Evolutionary conservation across 2,888 invertebrate species (phyloP).

Genomic region (Mythimna pallens): DNA sequence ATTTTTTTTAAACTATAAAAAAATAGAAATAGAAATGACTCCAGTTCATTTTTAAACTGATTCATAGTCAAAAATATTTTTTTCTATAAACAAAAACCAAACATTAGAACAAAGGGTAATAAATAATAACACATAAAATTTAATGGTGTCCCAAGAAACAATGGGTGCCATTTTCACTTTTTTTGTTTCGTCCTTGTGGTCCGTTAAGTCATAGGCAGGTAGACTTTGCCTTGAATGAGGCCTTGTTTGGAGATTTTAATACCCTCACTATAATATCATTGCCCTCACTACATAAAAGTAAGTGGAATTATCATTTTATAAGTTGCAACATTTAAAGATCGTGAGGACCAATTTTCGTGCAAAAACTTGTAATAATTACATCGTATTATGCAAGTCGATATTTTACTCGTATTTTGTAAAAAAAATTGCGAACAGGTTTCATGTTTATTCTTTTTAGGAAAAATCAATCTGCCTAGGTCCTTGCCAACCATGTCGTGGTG

Average conservation of each 20-base stretch:
- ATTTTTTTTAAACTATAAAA: no score
- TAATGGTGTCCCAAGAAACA: conserved; percentile 80
- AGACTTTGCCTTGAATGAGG: conserved; percentile 70
- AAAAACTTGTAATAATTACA: conserved; percentile 43
- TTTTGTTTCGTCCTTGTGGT: conserved; percentile 74
- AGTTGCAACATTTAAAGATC: conserved; percentile 57
- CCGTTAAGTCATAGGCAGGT: conserved; percentile 80
- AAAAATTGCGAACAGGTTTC: background rate
- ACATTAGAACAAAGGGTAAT: conserved; percentile 77
- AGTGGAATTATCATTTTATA: conserved; percentile 55
- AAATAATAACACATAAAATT: conserved; percentile 76
- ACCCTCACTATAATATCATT: conserved; percentile 44
- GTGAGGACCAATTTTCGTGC: conserved; percentile 52
- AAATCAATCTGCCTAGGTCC: background rate
- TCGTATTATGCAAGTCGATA: conserved; percentile 9
- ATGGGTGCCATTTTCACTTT: conserved; percentile 77
- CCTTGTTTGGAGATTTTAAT: conserved; percentile 63
- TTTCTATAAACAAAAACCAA: conserved; percentile 54
- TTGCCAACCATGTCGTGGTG: no score
- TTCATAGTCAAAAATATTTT: conserved; percentile 54
- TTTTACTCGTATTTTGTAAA: conserved; percentile 4
- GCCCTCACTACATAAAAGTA: conserved; percentile 56
- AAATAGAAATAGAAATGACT: conserved; percentile 19
- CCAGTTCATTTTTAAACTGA: conserved; percentile 30
- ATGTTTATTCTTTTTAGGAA: background rate